These are phyloP conservation scores for Graphium colonna DNA, from an alignment of 2,888 invertebrate species.

Conservation along the genomic window DNA sequence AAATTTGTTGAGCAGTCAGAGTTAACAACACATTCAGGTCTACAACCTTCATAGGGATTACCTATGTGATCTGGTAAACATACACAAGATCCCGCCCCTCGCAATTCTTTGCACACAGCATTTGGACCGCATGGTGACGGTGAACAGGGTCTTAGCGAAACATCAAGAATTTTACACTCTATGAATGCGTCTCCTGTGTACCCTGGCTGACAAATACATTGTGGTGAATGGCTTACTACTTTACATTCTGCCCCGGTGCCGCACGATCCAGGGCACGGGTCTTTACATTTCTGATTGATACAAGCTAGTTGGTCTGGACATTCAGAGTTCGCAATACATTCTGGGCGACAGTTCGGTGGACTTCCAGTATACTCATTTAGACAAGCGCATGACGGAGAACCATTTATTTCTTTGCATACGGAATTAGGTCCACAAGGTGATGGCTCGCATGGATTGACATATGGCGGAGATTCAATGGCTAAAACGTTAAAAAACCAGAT, in stretches of 20 bases:
- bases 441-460: constrained; percentile 82
- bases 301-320: constrained; percentile 85
- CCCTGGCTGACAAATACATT: constrained; percentile 84
- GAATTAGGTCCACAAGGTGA: constrained; percentile 89
- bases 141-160: constrained; percentile 81
- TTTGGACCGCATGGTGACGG: constrained; percentile 88
- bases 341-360: constrained; percentile 86
- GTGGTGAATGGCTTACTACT: constrained; percentile 86
- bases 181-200: constrained; percentile 84
- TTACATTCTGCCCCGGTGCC: constrained; percentile 85
- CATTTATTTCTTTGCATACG: constrained; percentile 80
- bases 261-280: constrained; percentile 87
- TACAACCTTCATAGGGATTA: constrained; percentile 88
- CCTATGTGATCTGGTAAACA: constrained; percentile 86
- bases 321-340: constrained; percentile 87
- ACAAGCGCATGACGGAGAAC: constrained; percentile 86
- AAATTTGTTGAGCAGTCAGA: constrained; percentile 85
- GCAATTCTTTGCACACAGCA: constrained; percentile 84
- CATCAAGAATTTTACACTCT: constrained; percentile 68
- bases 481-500: constrained; percentile 24
- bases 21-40: constrained; percentile 88
- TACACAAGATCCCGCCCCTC: constrained; percentile 84
- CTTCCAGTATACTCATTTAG: constrained; percentile 83
- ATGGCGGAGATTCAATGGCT: constrained; percentile 50
- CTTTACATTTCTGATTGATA: constrained; percentile 85